These are phyloP conservation scores for Malachius bipustulatus DNA, from an alignment of 2,888 invertebrate genomes.

Conservation along the genomic window DNA sequence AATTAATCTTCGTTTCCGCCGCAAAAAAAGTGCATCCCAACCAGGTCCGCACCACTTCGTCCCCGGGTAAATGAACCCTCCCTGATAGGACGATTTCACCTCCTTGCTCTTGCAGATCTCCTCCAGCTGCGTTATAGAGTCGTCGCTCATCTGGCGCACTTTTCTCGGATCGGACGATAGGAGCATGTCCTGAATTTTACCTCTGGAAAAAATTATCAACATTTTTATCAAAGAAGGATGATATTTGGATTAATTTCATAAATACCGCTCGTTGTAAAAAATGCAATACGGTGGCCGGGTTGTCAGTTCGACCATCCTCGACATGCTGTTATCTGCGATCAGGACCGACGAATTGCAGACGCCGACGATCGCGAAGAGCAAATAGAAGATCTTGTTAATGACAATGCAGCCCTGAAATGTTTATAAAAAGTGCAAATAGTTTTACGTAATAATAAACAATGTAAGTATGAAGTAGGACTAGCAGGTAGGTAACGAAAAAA, in stretches of 20 bases:
- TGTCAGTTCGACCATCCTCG: slow-evolving; percentile 50
- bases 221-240: neutral
- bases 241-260: slow-evolving; percentile 7
- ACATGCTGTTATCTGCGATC: slow-evolving; percentile 49
- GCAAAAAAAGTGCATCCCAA: slow-evolving; percentile 22
- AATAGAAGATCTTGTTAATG: too few species aligned
- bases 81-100: slow-evolving; percentile 27
- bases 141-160: slow-evolving; percentile 48
- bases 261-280: slow-evolving; percentile 46
- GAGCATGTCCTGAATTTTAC: slow-evolving; percentile 48
- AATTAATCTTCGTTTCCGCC: slow-evolving; percentile 6
- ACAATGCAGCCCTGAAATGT: too few species aligned
- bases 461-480: too few species aligned
- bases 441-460: too few species aligned
- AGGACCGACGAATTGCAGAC: too few species aligned
- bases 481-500: too few species aligned
- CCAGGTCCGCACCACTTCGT: slow-evolving; percentile 73
- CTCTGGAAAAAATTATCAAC: slow-evolving; percentile 30
- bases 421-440: too few species aligned
- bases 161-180: slow-evolving; percentile 43
- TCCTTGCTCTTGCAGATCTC: slow-evolving; percentile 39
- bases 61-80: slow-evolving; percentile 51
- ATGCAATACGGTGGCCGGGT: slow-evolving; percentile 48
- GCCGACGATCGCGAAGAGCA: too few species aligned
- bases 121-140: slow-evolving; percentile 46